Percentiles rank a stretch among this genome's conserved stretches.
phyloP scores from a whole-genome alignment of 2,888 invertebrate genomes.

The Emesis castigata region DNA sequence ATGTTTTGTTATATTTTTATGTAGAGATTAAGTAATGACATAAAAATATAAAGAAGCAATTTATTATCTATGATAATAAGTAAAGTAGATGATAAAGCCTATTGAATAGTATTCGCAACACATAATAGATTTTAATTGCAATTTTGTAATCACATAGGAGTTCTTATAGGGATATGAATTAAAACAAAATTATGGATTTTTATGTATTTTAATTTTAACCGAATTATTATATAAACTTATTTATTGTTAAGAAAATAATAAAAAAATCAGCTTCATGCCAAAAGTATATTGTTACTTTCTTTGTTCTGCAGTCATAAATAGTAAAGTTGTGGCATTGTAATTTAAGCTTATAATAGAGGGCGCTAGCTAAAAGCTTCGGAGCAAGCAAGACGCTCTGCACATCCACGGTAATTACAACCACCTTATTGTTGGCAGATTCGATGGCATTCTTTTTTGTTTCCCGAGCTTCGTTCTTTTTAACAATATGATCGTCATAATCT shows the following conservation, averaged over 20 bases:
- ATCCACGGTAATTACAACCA: constrained; percentile 43
- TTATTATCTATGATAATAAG: not conserved
- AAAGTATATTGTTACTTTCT: not conserved
- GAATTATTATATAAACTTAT: too few species aligned
- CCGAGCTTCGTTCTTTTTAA: constrained; percentile 8
- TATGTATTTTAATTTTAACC: too few species aligned
- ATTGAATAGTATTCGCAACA: not conserved
- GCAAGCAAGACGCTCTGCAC: constrained; percentile 54
- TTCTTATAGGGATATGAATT: not conserved
- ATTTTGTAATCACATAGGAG: not conserved
- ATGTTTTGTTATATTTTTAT: not conserved
- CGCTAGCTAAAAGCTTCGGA: constrained; percentile 43
- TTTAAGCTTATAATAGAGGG: constrained; percentile 1
- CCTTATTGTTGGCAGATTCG: constrained; percentile 28
- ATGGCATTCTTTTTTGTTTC: constrained; percentile 30
- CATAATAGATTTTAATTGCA: not conserved
- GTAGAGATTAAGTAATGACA: not conserved
- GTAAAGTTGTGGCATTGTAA: not conserved
- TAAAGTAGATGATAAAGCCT: not conserved
- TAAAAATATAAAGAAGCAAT: not conserved
- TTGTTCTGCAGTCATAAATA: not conserved
- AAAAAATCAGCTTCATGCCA: not conserved
- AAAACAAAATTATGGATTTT: not conserved
- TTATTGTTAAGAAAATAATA: too few species aligned
- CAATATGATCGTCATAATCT: constrained; percentile 1